Evolutionary conservation across 2,888 invertebrate genomes (phyloP), one percentile per base, ranked within the genome.

Genomic region (Campoletis raptor): DNA sequence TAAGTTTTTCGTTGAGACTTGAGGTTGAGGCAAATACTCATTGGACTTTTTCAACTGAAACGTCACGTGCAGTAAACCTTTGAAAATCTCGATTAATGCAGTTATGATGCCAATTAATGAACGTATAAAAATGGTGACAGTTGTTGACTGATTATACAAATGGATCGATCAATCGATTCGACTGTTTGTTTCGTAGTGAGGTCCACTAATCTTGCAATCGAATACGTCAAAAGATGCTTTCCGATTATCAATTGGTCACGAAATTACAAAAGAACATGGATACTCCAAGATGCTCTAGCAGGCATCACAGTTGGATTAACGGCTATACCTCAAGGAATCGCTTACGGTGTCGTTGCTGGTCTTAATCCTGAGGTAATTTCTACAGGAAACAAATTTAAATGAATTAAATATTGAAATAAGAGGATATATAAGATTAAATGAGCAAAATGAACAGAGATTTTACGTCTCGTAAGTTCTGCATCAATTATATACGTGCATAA

Each of bases 241-340:
- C 92, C 92, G 12, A 81, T 92, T 67, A 18, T 92, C n/a, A 64
- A 81, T 12, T 92, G 92, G 92, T 7, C 86, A 24, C 88, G 88
- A n/a, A 72, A 66, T 8, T 92, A 92, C 85, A 90, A 88, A 77
- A 66, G 81, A 18, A 21, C 89, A 67, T 92, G 92, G 93, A 67
- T 92, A 37, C 72, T 90, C 4, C 90, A 90, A 30, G 92, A 92
- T 52, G 83, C 82, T 30, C 37, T 92, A 67, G 92, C 92, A 9
- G 92, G 92, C 0, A 79, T 92, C 61, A 92, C 92, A n/a, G 92
- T 92, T 12, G 92, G 92, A 5, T 87, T 92, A 42, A 92, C 92
- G 0, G 92, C 92, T 0, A 89, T 92, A n/a, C 92, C 92, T 0
- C 92, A 92, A 61, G 91, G 92, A 12, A 92, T 92, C 74, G 92